These are phyloP conservation scores for Chaetophractus vellerosus DNA, from an alignment of 2,797 vertebrate species.

Conservation along the genomic window DNA sequence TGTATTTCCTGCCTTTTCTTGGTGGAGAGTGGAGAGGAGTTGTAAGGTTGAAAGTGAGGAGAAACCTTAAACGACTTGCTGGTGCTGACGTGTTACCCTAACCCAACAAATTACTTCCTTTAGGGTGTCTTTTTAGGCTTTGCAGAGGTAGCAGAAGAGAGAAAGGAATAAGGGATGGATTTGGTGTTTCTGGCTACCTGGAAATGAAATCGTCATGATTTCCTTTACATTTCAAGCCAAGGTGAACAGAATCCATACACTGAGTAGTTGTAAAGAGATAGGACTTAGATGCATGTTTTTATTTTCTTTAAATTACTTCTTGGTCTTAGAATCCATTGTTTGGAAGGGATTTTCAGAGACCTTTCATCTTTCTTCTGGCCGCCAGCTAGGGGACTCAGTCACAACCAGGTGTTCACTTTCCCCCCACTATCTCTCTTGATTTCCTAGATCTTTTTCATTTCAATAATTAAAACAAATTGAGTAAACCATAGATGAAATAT, in stretches of 20 bases:
- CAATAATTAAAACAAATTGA: conserved; percentile 42
- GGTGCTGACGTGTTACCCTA: neutral
- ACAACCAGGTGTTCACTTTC: neutral
- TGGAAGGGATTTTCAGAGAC: conserved; percentile 32
- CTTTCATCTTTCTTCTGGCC: neutral
- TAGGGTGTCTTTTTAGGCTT: neutral
- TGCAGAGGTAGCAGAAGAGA: neutral
- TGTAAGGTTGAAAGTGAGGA: neutral
- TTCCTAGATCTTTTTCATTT: neutral
- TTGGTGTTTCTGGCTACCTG: neutral
- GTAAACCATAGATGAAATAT: neutral
- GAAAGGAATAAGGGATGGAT: neutral
- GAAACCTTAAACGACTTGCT: conserved; percentile 33
- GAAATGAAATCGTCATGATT: conserved; percentile 15
- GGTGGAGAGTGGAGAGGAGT: neutral
- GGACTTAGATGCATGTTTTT: neutral
- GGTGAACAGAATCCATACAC: neutral
- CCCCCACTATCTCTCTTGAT: neutral
- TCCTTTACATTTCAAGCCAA: conserved; percentile 23
- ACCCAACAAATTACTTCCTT: neutral
- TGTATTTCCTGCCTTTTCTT: neutral
- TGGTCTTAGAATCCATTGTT: neutral
- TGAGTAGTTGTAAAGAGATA: neutral
- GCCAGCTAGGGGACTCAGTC: neutral
- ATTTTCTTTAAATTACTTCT: conserved; percentile 33